These are phyloP conservation scores for Bathybates hornii DNA, from an alignment of 2,113 vertebrate genomes.

Conservation along the genomic window DNA sequence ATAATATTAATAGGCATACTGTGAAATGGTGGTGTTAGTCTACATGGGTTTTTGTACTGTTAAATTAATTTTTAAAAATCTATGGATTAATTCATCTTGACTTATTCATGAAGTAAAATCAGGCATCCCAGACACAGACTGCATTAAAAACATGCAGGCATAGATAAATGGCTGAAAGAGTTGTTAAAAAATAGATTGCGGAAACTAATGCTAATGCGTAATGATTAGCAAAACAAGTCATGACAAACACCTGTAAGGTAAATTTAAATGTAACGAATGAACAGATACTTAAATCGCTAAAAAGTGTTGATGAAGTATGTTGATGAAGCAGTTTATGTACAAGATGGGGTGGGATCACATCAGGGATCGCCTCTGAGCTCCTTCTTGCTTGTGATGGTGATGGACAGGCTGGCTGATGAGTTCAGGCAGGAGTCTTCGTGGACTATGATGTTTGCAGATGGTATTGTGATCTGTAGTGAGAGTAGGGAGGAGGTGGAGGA, in stretches of 20 bases:
- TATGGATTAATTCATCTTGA: neutral
- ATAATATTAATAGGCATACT: neutral
- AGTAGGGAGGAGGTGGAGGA: neutral
- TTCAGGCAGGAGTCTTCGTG: neutral
- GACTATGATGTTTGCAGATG: neutral
- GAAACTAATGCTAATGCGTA: neutral
- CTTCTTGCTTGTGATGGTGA: neutral
- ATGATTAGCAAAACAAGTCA: neutral
- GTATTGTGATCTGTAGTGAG: neutral
- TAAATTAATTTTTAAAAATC: fast-evolving
- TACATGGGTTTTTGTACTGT: neutral
- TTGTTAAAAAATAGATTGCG: neutral
- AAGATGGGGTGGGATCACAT: neutral
- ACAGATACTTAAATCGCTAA: neutral
- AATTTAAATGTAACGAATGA: neutral
- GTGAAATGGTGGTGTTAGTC: neutral
- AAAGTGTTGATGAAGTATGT: neutral
- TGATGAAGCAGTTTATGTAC: neutral
- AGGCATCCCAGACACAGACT: neutral
- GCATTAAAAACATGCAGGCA: neutral
- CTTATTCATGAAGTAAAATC: neutral
- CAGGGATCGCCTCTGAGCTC: neutral
- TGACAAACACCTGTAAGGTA: neutral
- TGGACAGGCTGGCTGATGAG: neutral
- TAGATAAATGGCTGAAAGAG: neutral